A percentile compares a stretch with the other conserved stretches of the same genome.
Evolutionary conservation across 2,113 vertebrate genomes (phyloP).

Genomic region (Accipiter cooperii): DNA sequence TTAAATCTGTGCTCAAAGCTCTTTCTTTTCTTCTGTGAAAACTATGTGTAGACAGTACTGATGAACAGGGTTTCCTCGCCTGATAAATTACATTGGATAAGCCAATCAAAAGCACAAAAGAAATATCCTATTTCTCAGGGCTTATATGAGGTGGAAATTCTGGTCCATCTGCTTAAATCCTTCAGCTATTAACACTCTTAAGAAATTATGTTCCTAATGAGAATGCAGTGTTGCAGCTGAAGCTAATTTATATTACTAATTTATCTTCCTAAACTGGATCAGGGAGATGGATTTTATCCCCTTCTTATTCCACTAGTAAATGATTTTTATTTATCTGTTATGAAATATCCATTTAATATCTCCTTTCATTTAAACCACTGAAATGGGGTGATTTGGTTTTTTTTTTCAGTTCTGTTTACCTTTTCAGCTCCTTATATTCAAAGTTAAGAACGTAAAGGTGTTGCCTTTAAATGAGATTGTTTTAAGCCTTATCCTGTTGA

Average conservation of each 20-base stretch:
- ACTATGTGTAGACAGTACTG: background rate
- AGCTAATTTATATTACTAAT: background rate
- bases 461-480: background rate
- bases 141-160: background rate
- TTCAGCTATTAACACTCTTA: background rate
- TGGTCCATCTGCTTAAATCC: background rate
- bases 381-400: rapidly evolving
- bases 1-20: background rate
- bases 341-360: background rate
- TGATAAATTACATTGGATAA: background rate
- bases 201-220: background rate
- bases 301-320: background rate
- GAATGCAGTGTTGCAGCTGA: background rate
- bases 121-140: background rate
- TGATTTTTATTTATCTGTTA: background rate
- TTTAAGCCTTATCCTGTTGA: background rate
- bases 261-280: background rate
- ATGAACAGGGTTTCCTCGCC: background rate
- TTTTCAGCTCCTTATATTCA: background rate
- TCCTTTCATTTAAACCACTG: background rate
- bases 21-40: background rate
- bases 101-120: background rate
- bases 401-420: background rate
- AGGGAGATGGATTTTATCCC: background rate
- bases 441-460: background rate